These are phyloP conservation scores for Otolemur garnettii DNA, from an alignment of 2,113 vertebrate genomes.

Conservation along the genomic window DNA sequence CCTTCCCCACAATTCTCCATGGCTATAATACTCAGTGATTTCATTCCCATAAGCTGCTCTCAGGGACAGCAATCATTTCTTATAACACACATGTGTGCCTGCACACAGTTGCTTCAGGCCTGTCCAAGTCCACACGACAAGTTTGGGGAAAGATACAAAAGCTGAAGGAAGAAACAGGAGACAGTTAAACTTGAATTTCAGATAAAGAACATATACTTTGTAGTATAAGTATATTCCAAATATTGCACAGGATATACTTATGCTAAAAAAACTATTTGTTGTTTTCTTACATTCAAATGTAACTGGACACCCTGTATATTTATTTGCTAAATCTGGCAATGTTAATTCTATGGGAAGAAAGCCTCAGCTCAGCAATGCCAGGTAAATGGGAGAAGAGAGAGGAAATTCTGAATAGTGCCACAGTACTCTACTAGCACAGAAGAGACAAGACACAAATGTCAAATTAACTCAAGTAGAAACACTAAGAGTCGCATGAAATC, in stretches of 20 bases:
- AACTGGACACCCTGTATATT: neutral
- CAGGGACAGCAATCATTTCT: conserved; percentile 23
- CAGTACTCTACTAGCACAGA: neutral
- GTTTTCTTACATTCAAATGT: conserved; percentile 41
- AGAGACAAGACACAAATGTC: neutral
- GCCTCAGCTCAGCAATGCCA: neutral
- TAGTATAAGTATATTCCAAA: neutral
- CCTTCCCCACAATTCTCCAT: conserved; percentile 40
- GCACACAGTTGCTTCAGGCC: conserved; percentile 50
- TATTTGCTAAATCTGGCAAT: conserved; percentile 3
- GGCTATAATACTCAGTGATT: conserved; percentile 53
- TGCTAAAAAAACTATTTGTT: neutral
- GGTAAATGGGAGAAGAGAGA: neutral
- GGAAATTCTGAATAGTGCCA: neutral
- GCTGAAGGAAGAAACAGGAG: neutral
- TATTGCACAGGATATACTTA: conserved; percentile 1
- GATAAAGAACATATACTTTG: conserved; percentile 6
- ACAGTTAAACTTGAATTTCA: conserved; percentile 51
- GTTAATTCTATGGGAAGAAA: conserved; percentile 45
- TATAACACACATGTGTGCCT: conserved; percentile 35
- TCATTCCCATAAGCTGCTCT: conserved; percentile 62
- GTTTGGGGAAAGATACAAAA: conserved; percentile 22
- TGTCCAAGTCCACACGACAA: neutral
- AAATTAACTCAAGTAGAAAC: neutral
- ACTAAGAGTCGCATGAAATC: neutral